Evolutionary conservation across 2,797 vertebrate species (phyloP), one percentile per base, ranked within the genome.

Genomic region (Spinus pinus): DNA sequence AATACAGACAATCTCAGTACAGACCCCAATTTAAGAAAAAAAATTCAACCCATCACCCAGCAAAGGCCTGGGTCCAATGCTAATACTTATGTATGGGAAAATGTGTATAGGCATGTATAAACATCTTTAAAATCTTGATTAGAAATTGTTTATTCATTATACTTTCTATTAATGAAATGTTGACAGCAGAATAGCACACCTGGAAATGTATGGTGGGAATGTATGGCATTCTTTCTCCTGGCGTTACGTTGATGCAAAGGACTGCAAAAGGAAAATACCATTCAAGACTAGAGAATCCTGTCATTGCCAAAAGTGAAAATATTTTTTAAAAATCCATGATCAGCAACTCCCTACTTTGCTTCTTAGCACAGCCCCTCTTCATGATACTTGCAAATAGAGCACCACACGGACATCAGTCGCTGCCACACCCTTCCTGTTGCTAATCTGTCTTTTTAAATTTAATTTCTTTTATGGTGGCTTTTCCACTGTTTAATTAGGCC

Each of bases 361-460:
- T 44, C 54, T 70, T 51, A 60, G 66, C 44, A 50, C 24, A 54
- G 50, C 41, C 0, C 0, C 21, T 62, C 46, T n/a, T 81, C 56
- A n/a, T 2, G 33, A 28, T 50, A 50, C 77, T 84, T 71, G 88
- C 67, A 73, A 88, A 96, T 71, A 41, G 77, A 82, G 84, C 6
- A 7, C 21, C 67, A 50, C 64, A 61, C 0, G 6, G 8, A 81
- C 35, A 12, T 31, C 2, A 15, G 22, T 46, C 41, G 20, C 79
- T 96, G 95, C 97, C 97, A 97, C 98, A 97, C 98, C 98, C 97
- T 98, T 98, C 97, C 98, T 98, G 98, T 97, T 97, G 96, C 97
- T 98, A 98, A 98, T 98, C 98, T 98, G 97, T 97, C 97, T 98
- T 98, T 98, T 98, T 97, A 98, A 97, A 98, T 98, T 97, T 98